A percentile compares a stretch with the other conserved stretches of the same genome.
phyloP scores from a whole-genome alignment of 2,888 invertebrate genomes.

The Melitaea athalia region DNA sequence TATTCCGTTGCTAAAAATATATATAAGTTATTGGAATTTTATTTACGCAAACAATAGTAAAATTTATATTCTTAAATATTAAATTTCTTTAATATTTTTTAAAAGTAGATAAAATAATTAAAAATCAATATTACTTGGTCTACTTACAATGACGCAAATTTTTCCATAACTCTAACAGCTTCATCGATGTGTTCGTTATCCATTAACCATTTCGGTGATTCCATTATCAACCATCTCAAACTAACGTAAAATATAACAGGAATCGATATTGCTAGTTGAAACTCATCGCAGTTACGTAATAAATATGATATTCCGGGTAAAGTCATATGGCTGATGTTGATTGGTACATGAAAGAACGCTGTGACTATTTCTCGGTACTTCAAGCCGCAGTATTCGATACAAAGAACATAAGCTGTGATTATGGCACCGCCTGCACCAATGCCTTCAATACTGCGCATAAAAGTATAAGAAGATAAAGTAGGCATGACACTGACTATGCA shows the following conservation, averaged over 20 bases:
- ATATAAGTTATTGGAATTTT: background rate
- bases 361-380: conserved; percentile 59
- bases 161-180: conserved; percentile 57
- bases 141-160: conserved; percentile 61
- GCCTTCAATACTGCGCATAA: conserved; percentile 64
- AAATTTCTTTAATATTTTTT: too few relatives aligned
- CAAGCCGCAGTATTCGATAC: conserved; percentile 61
- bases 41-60: too few relatives aligned
- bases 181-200: conserved; percentile 54
- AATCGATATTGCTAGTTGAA: conserved; percentile 61
- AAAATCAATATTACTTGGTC: too few relatives aligned
- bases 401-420: conserved; percentile 62
- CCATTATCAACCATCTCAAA: conserved; percentile 52
- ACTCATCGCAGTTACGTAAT: conserved; percentile 57
- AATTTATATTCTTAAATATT: too few relatives aligned
- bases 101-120: too few relatives aligned
- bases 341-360: conserved; percentile 62
- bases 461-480: conserved; percentile 47
- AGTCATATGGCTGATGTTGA: conserved; percentile 61
- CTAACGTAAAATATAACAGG: conserved; percentile 56
- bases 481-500: conserved; percentile 59
- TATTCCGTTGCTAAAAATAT: conserved; percentile 55
- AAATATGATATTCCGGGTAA: conserved; percentile 63
- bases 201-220: conserved; percentile 71
- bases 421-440: conserved; percentile 62